Evolutionary conservation across 2,888 invertebrate species (phyloP).

Genomic region (Conchocele bisecta): DNA sequence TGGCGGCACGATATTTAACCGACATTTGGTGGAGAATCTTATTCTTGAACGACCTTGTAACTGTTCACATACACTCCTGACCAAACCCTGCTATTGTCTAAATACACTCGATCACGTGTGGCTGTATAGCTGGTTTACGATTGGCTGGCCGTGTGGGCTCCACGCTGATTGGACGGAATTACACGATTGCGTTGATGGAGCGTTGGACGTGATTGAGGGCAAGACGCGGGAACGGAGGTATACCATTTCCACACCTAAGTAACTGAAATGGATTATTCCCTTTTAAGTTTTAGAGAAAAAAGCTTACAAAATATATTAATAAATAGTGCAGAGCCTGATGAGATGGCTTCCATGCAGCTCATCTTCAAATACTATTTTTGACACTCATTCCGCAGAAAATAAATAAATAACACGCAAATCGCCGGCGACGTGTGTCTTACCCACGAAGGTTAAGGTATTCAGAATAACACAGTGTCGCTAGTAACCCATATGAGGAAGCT

Average conservation of each 20-base stretch:
- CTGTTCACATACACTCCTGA: slow-evolving; percentile 41
- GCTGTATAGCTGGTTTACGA: slow-evolving; percentile 59
- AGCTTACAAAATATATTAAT: too few species aligned
- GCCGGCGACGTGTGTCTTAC: too few species aligned
- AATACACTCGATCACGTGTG: slow-evolving; percentile 41
- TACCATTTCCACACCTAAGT: background rate
- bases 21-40: slow-evolving; percentile 48
- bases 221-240: slow-evolving; percentile 43
- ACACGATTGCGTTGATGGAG: slow-evolving; percentile 50
- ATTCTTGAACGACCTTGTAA: slow-evolving; percentile 41
- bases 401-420: too few species aligned
- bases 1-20: slow-evolving; percentile 50
- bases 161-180: slow-evolving; percentile 61
- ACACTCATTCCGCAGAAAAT: too few species aligned
- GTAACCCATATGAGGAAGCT: too few species aligned
- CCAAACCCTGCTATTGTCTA: slow-evolving; percentile 51
- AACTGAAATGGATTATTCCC: too few species aligned
- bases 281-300: too few species aligned
- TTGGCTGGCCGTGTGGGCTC: slow-evolving; percentile 59
- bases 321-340: too few species aligned
- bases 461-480: too few species aligned
- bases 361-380: too few species aligned
- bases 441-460: too few species aligned
- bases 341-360: too few species aligned
- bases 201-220: slow-evolving; percentile 42